phyloP scores from a whole-genome alignment of 2,113 vertebrate genomes.

The Gracilinanus agilis region DNA sequence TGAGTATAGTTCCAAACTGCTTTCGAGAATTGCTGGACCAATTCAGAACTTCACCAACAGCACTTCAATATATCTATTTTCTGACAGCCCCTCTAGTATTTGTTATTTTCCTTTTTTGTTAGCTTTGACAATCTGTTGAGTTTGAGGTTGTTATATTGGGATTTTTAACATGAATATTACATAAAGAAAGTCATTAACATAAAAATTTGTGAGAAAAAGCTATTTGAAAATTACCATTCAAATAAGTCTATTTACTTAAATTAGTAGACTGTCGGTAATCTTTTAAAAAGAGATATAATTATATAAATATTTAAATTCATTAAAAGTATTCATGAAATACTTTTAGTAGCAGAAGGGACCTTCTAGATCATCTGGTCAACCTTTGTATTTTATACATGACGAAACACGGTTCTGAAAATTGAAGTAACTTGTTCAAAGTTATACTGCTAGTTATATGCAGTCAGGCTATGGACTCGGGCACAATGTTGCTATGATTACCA shows the following conservation, averaged over 20 bases:
- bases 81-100: not conserved
- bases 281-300: not conserved
- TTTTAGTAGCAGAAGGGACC: not conserved
- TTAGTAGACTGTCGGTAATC: not conserved
- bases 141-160: not conserved
- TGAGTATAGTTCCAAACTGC: not conserved
- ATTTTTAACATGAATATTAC: not conserved
- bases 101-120: not conserved
- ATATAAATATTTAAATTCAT: not conserved
- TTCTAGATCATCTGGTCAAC: not conserved
- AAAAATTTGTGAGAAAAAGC: not conserved
- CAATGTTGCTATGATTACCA: not conserved
- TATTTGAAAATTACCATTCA: not conserved
- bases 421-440: not conserved
- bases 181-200: not conserved
- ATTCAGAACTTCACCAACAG: not conserved
- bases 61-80: not conserved
- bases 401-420: not conserved
- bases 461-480: not conserved
- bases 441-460: not conserved
- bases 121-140: not conserved
- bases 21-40: not conserved
- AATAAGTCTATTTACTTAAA: not conserved
- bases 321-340: not conserved
- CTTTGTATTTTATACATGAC: not conserved